Conservation (phyloP, 2,888 invertebrate species). For the Crioceris asparagi region DNA sequence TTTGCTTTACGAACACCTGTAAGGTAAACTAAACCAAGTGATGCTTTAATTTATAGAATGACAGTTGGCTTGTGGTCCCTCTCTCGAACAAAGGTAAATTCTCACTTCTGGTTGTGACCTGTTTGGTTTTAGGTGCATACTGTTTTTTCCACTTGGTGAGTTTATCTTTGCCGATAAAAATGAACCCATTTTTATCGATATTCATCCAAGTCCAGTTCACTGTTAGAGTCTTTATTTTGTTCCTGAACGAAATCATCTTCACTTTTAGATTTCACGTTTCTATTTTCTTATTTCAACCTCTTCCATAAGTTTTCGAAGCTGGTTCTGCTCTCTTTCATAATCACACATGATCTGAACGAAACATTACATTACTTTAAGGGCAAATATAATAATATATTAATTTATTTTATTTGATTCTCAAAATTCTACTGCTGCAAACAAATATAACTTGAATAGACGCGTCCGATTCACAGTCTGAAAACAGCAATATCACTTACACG, state of each 20-base stretch:
- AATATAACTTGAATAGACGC: too few species aligned
- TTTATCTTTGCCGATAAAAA: constrained; percentile 7
- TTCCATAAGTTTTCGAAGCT: constrained; percentile 2
- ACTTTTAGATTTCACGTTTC: constrained; percentile 3
- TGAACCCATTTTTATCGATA: constrained; percentile 1
- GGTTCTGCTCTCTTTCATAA: neutral
- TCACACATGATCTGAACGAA: neutral
- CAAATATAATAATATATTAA: neutral
- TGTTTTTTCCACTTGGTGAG: constrained; percentile 9
- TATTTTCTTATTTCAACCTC: constrained; percentile 1
- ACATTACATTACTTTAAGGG: neutral
- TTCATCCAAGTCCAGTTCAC: constrained; percentile 5
- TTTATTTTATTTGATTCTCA: neutral
- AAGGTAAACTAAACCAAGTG: constrained; percentile 6
- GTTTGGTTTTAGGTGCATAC: constrained; percentile 1
- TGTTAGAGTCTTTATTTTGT: constrained; percentile 4
- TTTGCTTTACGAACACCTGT: constrained; percentile 2
- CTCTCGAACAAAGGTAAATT: constrained; percentile 2
- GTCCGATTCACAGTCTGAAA: too few species aligned
- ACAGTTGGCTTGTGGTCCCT: constrained; percentile 5
- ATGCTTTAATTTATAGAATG: constrained; percentile 3
- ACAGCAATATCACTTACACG: too few species aligned
- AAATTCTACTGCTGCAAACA: neutral
- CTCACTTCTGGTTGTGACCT: constrained; percentile 3
- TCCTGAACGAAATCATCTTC: constrained; percentile 4